Evolutionary conservation across 2,888 invertebrate species (phyloP).

Genomic region (Drosophila mettleri): DNA sequence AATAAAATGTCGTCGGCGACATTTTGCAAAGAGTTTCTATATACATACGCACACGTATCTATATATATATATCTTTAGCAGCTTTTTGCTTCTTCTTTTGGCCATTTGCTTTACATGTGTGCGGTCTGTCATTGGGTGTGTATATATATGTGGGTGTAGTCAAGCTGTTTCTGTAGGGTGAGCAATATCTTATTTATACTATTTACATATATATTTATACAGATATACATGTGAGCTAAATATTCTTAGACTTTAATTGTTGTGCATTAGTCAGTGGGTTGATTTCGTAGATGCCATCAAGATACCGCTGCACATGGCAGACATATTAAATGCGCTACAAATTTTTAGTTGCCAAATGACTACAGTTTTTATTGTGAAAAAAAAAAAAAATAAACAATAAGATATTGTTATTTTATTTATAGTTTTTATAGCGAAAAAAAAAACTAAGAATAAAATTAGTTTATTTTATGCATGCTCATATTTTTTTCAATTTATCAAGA

Average conservation of each 20-base stretch:
- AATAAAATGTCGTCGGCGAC: slow-evolving; percentile 85
- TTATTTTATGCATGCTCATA: no score
- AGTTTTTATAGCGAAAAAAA: no score
- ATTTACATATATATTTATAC: slow-evolving; percentile 7
- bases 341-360: neutral
- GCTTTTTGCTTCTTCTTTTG: slow-evolving; percentile 10
- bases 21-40: slow-evolving; percentile 77
- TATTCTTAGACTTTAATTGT: slow-evolving; percentile 64
- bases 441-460: neutral
- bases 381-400: no score
- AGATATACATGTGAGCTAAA: slow-evolving; percentile 11
- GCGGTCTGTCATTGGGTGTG: slow-evolving; percentile 39
- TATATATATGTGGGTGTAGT: slow-evolving; percentile 31
- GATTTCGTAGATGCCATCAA: slow-evolving; percentile 17
- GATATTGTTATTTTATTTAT: no score
- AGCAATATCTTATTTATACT: slow-evolving; percentile 15
- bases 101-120: slow-evolving; percentile 34
- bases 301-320: neutral
- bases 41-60: neutral
- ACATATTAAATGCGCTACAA: slow-evolving; percentile 15
- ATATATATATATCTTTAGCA: slow-evolving; percentile 6
- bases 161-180: slow-evolving; percentile 3
- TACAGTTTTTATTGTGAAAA: neutral
- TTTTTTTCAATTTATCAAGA: no score
- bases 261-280: slow-evolving; percentile 70